Percentiles rank a stretch among this genome's conserved stretches.
Evolutionary conservation across 2,888 invertebrate genomes (phyloP).

Genomic region (Thecocarcelia acutangulata): DNA sequence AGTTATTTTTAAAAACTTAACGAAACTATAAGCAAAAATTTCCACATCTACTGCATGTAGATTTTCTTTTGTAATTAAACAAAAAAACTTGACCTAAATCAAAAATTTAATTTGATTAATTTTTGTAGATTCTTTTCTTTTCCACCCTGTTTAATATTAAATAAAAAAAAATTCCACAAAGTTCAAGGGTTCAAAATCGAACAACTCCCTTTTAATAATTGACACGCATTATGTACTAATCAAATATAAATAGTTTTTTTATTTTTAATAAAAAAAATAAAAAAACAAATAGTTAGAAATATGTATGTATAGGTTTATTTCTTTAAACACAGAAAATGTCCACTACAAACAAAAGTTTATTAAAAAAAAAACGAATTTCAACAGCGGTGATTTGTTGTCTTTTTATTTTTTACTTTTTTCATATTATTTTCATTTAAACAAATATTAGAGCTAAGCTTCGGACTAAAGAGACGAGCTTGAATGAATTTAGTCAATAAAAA

Average conservation of each 20-base stretch:
- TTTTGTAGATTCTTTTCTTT: too few species aligned
- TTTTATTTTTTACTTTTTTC: conserved; percentile 13
- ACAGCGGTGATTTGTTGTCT: conserved; percentile 1
- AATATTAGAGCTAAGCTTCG: conserved; percentile 49
- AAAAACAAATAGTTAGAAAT: conserved; percentile 31
- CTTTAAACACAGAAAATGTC: conserved; percentile 18
- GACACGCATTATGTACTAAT: conserved; percentile 58
- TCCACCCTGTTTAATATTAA: too few species aligned
- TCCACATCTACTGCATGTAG: too few species aligned
- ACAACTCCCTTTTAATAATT: conserved; percentile 47
- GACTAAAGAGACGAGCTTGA: conserved; percentile 44
- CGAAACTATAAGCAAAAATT: too few species aligned
- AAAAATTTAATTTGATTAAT: too few species aligned
- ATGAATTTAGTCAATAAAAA: conserved; percentile 64
- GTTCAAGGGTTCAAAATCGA: conserved; percentile 5
- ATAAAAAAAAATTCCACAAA: neutral
- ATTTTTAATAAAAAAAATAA: conserved; percentile 1
- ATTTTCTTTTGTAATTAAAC: too few species aligned
- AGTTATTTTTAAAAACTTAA: too few species aligned
- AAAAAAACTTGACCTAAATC: too few species aligned
- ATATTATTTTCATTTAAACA: neutral
- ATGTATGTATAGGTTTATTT: conserved; percentile 12
- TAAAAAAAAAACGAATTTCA: neutral
- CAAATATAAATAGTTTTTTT: too few species aligned
- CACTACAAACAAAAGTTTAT: conserved; percentile 12